Percentiles rank a stretch among this genome's conserved stretches.
phyloP scores from a whole-genome alignment of 2,888 invertebrate genomes.

The Nasonovia ribisnigri region DNA sequence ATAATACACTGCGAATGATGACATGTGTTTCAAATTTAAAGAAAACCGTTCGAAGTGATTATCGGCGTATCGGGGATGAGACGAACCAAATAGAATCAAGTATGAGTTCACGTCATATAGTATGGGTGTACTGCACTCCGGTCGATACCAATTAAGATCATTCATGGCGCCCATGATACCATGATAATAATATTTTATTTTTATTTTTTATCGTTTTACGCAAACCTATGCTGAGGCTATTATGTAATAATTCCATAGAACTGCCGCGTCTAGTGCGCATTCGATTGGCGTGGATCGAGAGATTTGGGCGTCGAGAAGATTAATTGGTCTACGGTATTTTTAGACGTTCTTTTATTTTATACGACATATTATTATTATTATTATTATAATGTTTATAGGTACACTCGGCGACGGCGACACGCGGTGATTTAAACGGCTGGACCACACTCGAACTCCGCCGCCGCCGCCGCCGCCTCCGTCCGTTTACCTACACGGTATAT shows the following conservation, averaged over 20 bases:
- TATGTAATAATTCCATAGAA: not conserved
- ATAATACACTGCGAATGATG: not conserved
- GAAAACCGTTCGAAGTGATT: not conserved
- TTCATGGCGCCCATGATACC: not conserved
- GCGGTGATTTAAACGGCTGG: constrained; percentile 58
- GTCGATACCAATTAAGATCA: not conserved
- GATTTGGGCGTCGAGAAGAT: not conserved
- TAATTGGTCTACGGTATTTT: not conserved
- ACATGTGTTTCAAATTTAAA: not conserved
- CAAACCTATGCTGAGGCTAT: not conserved
- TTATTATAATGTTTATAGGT: not conserved
- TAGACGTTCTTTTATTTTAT: not conserved
- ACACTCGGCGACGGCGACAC: constrained; percentile 44
- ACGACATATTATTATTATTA: constrained; percentile 7
- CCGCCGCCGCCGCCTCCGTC: not conserved
- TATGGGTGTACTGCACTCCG: no score
- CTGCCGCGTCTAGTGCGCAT: not conserved
- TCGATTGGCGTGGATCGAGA: not conserved
- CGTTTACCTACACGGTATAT: not conserved
- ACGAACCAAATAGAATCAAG: not conserved
- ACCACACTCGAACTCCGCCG: constrained; percentile 48
- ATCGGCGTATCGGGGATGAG: not conserved
- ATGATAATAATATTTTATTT: not conserved
- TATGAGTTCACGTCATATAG: no score
- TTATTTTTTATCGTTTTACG: not conserved